Base-by-base conservation (phyloP, 2,797 vertebrate genomes). In the Epinephelus malabaricus region DNA sequence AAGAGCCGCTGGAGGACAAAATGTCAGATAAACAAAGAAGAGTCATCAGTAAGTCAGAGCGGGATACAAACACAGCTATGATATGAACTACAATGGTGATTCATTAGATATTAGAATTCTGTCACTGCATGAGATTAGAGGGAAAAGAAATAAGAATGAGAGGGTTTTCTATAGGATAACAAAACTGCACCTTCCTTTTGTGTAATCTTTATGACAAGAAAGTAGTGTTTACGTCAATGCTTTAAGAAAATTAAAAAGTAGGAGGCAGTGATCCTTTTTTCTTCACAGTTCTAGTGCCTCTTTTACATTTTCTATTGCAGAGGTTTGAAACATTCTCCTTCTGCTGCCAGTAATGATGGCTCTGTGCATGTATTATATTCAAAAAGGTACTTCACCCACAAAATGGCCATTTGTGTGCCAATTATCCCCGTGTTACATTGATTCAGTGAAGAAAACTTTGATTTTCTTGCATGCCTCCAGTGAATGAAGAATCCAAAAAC, bases 1-100 rank as follows among this genome's bases (percentile, higher is more conserved):
- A 99, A 73, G 98, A 99, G 90, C 96, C 95, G 89, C 98, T 99
- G 92, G 2, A 58, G 83, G 81, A 63, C 21, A 59, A 38, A 60
- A 15, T 1, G 21, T 27, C 2, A 46, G 19, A 63, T 10, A 23
- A 69, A 64, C 15, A 64, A 45, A 70, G 15, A 40, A 60, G n/a
- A 55, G 46, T 60, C 34, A 19, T 2, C 14, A 2, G 60, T 40
- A 11, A 81, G 67, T 27, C 4, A 0, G 40, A 38, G 61, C 1
- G 1, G 18, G 34, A 47, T 0, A 8, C 13, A 40, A 45, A 61
- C 1, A 34, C 21, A 14, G 30, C 19, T 0, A 5, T 25, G 47
- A 49, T 23, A 49, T 23, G 9, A 47, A 23, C 45, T 49, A 56
- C 21, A 60, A 23, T 18, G n/a, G 21, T 51, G 50, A 51, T n/a